Evolutionary conservation across 2,888 invertebrate genomes (phyloP).

Genomic region (Uloborus plumipes): DNA sequence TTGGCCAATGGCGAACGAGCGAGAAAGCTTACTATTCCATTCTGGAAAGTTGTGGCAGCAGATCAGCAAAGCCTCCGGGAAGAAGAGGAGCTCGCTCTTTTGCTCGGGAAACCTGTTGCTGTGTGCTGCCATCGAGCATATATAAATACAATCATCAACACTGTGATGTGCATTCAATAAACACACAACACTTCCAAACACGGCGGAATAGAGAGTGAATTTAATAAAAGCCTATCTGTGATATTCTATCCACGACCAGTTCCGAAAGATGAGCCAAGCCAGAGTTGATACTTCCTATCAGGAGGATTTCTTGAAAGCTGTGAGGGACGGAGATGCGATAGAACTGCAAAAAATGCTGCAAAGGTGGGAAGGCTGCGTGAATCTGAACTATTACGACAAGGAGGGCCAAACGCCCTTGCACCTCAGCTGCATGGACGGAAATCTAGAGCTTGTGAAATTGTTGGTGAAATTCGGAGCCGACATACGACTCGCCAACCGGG

Average conservation of each 20-base stretch:
- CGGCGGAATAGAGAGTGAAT: too few species aligned
- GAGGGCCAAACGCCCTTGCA: constrained; percentile 72
- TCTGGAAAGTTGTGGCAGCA: too few species aligned
- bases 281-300: constrained; percentile 66
- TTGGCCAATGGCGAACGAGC: too few species aligned
- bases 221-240: too few species aligned
- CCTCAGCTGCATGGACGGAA: constrained; percentile 71
- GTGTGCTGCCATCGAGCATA: too few species aligned
- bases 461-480: constrained; percentile 72
- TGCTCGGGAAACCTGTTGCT: too few species aligned
- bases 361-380: constrained; percentile 70
- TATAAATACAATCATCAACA: too few species aligned
- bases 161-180: too few species aligned
- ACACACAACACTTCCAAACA: too few species aligned
- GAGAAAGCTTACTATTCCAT: too few species aligned
- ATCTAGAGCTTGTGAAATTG: constrained; percentile 72
- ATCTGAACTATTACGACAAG: constrained; percentile 71
- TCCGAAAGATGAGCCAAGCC: constrained; percentile 36
- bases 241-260: neutral
- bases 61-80: too few species aligned
- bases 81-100: too few species aligned
- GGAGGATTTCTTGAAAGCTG: constrained; percentile 70
- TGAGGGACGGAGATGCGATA: constrained; percentile 70
- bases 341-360: constrained; percentile 70
- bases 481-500: constrained; percentile 71